Conservation (phyloP, 1,140 invertebrate species). For the Apis mellifera region Amel_HAv3.1 CM009939.2:7334501-7335000, state of each 20-base stretch:
- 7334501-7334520: background rate
- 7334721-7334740: background rate
- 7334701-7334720: background rate
- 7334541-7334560: background rate
- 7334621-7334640: background rate
- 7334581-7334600: background rate
- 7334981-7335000: background rate
- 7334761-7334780: background rate
- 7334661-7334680: background rate
- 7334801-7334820: background rate
- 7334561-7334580: background rate
- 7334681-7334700: background rate
- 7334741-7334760: background rate
- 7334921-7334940: background rate
- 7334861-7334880: background rate
- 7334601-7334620: background rate
- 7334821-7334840: background rate
- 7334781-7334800: background rate
- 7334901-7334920: too few species aligned
- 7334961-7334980: background rate
- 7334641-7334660: background rate
- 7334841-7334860: background rate
- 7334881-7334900: background rate
- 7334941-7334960: background rate
- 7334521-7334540: background rate